Evolutionary conservation across 2,888 invertebrate genomes (phyloP).

Genomic region (Chrysolina oricalcia): DNA sequence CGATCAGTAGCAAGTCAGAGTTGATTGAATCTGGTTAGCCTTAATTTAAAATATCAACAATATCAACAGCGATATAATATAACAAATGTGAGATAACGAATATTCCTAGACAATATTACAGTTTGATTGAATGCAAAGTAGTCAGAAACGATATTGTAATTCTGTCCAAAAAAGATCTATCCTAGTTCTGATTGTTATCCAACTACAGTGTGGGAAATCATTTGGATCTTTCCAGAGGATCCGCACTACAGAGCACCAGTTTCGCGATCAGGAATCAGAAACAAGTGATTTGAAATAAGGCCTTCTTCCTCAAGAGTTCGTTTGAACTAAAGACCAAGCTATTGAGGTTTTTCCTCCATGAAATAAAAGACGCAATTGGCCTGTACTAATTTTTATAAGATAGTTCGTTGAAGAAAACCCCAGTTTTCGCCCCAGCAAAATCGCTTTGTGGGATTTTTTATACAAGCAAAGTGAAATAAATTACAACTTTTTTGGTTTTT

Average conservation of each 20-base stretch:
- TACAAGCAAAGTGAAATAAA: no score
- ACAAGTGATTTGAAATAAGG: conserved; percentile 56
- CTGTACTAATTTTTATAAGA: no score
- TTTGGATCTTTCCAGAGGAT: conserved; percentile 33
- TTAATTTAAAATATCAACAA: conserved; percentile 66
- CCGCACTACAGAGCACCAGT: conserved; percentile 66
- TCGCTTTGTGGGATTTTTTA: no score
- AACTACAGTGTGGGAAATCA: background rate
- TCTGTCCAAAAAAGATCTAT: conserved; percentile 9
- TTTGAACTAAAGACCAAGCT: conserved; percentile 51
- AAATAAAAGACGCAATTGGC: no score
- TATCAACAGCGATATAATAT: conserved; percentile 70
- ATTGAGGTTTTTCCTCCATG: no score
- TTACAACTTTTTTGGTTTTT: no score
- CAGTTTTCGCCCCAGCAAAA: no score
- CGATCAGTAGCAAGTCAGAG: conserved; percentile 58
- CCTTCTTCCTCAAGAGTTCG: conserved; percentile 58
- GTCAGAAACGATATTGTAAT: conserved; percentile 21
- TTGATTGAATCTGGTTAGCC: conserved; percentile 54
- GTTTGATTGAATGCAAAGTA: conserved; percentile 53
- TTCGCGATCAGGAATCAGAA: conserved; percentile 51
- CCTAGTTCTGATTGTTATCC: conserved; percentile 4
- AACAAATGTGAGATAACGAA: conserved; percentile 70
- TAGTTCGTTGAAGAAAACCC: no score
- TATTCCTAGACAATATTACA: conserved; percentile 58